Evolutionary conservation across 2,797 vertebrate species (phyloP).

Genomic region (Sarcophilus harrisii): DNA sequence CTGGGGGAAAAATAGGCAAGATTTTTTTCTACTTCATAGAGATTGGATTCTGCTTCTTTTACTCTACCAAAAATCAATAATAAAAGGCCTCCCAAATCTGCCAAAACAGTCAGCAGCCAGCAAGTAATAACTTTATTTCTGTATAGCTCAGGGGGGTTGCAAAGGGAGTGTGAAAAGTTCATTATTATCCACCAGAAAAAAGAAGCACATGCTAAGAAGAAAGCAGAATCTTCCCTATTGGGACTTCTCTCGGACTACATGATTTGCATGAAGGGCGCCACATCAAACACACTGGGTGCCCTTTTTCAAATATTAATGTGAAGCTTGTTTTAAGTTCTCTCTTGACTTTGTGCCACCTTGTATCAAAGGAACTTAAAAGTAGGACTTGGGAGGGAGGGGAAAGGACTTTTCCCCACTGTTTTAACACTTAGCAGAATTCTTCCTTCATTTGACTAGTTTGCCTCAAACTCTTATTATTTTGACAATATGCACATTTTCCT

Average conservation of each 20-base stretch:
- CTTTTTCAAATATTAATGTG: slow-evolving; percentile 98
- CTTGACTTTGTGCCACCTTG: slow-evolving; percentile 91
- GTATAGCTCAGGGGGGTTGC: slow-evolving; percentile 87
- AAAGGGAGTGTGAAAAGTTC: slow-evolving; percentile 96
- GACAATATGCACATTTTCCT: slow-evolving; percentile 79
- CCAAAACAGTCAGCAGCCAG: slow-evolving; percentile 83
- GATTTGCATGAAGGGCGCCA: slow-evolving; percentile 96
- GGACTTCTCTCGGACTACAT: slow-evolving; percentile 90
- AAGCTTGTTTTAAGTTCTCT: slow-evolving; percentile 92
- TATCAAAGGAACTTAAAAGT: slow-evolving; percentile 93
- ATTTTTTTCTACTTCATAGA: slow-evolving; percentile 64
- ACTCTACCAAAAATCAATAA: slow-evolving; percentile 76
- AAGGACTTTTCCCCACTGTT: slow-evolving; percentile 86
- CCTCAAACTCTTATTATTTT: slow-evolving; percentile 83
- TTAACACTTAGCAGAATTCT: slow-evolving; percentile 86
- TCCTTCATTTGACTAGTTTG: slow-evolving; percentile 84
- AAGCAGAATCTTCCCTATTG: slow-evolving; percentile 89
- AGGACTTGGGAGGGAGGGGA: slow-evolving; percentile 85
- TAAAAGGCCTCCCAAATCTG: slow-evolving; percentile 71
- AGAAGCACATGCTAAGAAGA: slow-evolving; percentile 88
- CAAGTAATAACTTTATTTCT: slow-evolving; percentile 88
- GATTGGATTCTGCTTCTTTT: slow-evolving; percentile 71
- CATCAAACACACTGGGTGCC: slow-evolving; percentile 95
- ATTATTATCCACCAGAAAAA: slow-evolving; percentile 90
- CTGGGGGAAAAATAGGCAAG: slow-evolving; percentile 47